These are phyloP conservation scores for Metacarcinus magister DNA, from an alignment of 2,888 invertebrate species.

Conservation along the genomic window DNA sequence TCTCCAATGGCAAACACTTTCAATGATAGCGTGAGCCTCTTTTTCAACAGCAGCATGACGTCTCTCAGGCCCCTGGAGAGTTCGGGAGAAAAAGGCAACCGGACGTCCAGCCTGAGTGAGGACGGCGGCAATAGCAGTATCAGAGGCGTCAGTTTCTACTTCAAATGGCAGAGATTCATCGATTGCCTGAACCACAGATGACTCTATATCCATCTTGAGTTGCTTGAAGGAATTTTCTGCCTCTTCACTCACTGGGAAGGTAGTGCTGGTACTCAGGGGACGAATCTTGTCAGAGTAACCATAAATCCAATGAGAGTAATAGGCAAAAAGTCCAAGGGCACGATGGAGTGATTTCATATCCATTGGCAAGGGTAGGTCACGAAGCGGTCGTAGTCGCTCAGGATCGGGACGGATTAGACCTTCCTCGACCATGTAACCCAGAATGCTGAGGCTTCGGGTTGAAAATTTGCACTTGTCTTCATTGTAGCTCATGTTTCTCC, in stretches of 20 bases:
- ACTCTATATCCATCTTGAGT: constrained; percentile 63
- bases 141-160: constrained; percentile 63
- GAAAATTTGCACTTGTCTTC: constrained; percentile 58
- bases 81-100: constrained; percentile 59
- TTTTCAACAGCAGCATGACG: constrained; percentile 62
- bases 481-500: constrained; percentile 64
- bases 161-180: constrained; percentile 60
- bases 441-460: not conserved
- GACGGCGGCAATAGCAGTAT: constrained; percentile 65
- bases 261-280: constrained; percentile 42
- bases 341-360: constrained; percentile 3
- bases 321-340: constrained; percentile 52
- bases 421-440: not conserved
- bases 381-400: not conserved
- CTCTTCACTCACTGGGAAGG: constrained; percentile 52
- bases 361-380: not conserved
- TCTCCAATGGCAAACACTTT: too few species aligned
- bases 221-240: constrained; percentile 58
- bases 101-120: too few species aligned
- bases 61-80: constrained; percentile 61
- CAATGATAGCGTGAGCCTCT: constrained; percentile 57
- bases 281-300: constrained; percentile 48
- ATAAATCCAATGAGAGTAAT: constrained; percentile 69
- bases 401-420: constrained; percentile 63
- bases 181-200: constrained; percentile 57